phyloP scores from a whole-genome alignment of 2,797 vertebrate genomes.

The Paguma larvata region DNA sequence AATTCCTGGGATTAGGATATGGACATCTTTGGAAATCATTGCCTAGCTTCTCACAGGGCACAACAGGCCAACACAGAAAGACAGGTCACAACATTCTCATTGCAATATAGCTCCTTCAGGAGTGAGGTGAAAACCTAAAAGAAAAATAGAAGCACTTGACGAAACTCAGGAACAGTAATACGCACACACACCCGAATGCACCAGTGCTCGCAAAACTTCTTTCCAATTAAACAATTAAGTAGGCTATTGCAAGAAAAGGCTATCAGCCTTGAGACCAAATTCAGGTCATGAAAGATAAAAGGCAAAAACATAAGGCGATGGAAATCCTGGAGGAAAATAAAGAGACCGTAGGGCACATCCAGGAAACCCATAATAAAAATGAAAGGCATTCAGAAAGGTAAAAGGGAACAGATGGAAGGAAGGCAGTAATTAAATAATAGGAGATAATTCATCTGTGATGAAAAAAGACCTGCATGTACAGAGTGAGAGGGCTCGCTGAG shows the following conservation, averaged over 20 bases:
- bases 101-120: neutral
- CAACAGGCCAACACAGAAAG: neutral
- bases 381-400: constrained; percentile 42
- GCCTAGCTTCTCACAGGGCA: neutral
- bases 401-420: constrained; percentile 61
- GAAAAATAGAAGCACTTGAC: neutral
- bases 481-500: constrained; percentile 20
- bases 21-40: neutral
- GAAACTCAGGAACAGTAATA: neutral
- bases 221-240: neutral
- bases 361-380: constrained; percentile 21
- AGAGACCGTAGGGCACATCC: neutral
- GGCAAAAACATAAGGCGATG: neutral
- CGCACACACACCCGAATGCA: rapidly evolving
- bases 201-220: neutral
- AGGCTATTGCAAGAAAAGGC: neutral
- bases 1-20: neutral
- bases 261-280: neutral
- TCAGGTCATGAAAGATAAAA: neutral
- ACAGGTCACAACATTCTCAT: neutral
- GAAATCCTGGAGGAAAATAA: constrained; percentile 25
- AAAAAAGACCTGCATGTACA: constrained; percentile 28
- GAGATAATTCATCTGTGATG: constrained; percentile 47
- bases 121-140: neutral
- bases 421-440: constrained; percentile 61